These are phyloP conservation scores for Cephus spinipes DNA, from an alignment of 2,888 invertebrate species.

Conservation along the genomic window DNA sequence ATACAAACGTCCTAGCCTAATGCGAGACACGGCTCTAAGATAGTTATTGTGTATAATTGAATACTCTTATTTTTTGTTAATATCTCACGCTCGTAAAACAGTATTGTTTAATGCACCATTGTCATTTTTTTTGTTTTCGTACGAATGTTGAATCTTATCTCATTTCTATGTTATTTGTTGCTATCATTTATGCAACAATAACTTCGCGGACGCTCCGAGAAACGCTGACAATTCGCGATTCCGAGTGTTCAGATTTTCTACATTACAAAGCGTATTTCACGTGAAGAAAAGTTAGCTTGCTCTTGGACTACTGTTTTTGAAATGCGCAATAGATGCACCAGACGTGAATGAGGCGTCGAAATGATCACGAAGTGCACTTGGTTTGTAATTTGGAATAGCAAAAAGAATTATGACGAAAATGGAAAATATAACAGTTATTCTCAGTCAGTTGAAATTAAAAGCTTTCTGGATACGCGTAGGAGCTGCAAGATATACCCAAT, in stretches of 20 bases:
- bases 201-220: not conserved
- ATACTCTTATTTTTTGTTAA: slow-evolving; percentile 6
- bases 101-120: slow-evolving; percentile 18
- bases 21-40: not conserved
- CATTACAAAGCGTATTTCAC: not conserved
- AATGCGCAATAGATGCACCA: not conserved
- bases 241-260: not conserved
- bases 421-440: too few species aligned
- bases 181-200: not conserved
- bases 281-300: not conserved
- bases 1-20: not conserved
- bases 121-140: slow-evolving; percentile 12
- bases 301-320: not conserved
- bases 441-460: not conserved
- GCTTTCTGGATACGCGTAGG: not conserved
- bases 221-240: not conserved
- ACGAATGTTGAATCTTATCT: slow-evolving; percentile 1
- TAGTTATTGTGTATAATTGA: slow-evolving; percentile 3
- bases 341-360: not conserved
- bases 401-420: too few species aligned
- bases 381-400: not conserved
- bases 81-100: not conserved
- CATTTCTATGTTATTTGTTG: not conserved
- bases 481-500: not conserved
- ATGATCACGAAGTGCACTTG: not conserved